Base-by-base conservation (phyloP, 2,113 vertebrate genomes). In the Prunella fulvescens region DNA sequence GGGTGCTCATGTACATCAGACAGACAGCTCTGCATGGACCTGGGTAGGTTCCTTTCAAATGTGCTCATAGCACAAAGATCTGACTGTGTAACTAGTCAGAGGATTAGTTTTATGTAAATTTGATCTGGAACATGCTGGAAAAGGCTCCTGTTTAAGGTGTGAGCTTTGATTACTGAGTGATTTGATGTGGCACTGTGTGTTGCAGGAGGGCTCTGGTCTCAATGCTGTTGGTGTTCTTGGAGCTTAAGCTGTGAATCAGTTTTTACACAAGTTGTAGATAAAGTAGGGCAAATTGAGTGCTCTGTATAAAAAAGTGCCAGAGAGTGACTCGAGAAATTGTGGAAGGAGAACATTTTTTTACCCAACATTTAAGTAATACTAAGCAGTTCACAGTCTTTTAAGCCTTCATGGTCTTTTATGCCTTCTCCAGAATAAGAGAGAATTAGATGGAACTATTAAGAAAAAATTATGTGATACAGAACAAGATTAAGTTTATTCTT, bases 31-130 rank as follows among this genome's bases (percentile, higher is more conserved):
- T 53, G 37, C 31, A 29, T 3, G 5, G 25, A 29, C 8, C 29
- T 3, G 1, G 9, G 31, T 37, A 7, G 7, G 9, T 35, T 56
- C 13, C 57, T 61, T 62, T 16, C 35, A 54, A 2, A 28, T 15
- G n/a, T 3, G 2, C 29, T 67, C 0, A 0, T 12, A 33, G 42
- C 22, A 24, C 9, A 7, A 25, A 15, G 3, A 12, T n/a, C 50
- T 72, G 17, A 42, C 12, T n/a, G 39, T 56, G 29, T 56, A 66
- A 56, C 26, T 39, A n/a, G 7, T 22, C 19, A 48, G 67, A 42
- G 29, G 19, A 29, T 15, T 3, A 1, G 10, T 17, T 91, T 51
- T 56, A 12, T 8, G 10, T 37, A 31, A 40, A 28, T 53, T 37
- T 45, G 56, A 18, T 56, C n/a, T n/a, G 42, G 28, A 66, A 66